Base-by-base conservation (phyloP, 1,140 invertebrate species). In the Chironomus tepperi region DNA sequence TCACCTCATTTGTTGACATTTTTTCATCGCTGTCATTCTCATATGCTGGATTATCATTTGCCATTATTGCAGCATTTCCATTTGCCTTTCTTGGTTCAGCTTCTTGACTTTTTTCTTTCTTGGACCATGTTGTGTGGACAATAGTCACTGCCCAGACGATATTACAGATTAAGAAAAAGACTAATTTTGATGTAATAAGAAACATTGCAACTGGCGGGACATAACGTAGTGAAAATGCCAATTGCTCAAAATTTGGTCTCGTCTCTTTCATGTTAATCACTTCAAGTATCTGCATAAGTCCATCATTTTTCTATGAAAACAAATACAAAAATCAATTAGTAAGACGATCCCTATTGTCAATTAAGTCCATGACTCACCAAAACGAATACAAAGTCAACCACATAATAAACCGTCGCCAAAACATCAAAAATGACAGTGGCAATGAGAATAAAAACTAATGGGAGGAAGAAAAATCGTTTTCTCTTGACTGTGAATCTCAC, bases 41-140 rank as follows among this genome's bases (percentile, higher is more conserved):
- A 57, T n/a, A 57, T 57, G 47, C 47, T 12, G 47, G 47, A 57
- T 57, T 57, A 57, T 57, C 47, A 57, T 57, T 57, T 57, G 47
- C 47, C 12, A 57, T 57, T 1, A 57, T 15, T 57, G 47, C 47
- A 34, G 5, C 24, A 57, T 57, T 15, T 15, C n/a, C 47, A 57
- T 57, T 57, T 57, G 47, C 10, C 12, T n/a, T 57, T 3, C 9
- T 47, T 57, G 47, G 5, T 5, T 34, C 24, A 12, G 47, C n/a
- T n/a, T 12, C n/a, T 57, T 57, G 47, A 57, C 12, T 57, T 57
- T 15, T 57, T 3, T 57, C 12, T 57, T 5, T 57, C 47, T 57
- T 57, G 1, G 12, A 34, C n/a, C 47, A 57, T 15, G 9, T 12
- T 57, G 12, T 15, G 24, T 34, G 24, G 24, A 34, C 47, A 15